These are phyloP conservation scores for Stichodactyla helianthus DNA, from an alignment of 64 coral and sea anemone species.

Conservation along the genomic window DNA sequence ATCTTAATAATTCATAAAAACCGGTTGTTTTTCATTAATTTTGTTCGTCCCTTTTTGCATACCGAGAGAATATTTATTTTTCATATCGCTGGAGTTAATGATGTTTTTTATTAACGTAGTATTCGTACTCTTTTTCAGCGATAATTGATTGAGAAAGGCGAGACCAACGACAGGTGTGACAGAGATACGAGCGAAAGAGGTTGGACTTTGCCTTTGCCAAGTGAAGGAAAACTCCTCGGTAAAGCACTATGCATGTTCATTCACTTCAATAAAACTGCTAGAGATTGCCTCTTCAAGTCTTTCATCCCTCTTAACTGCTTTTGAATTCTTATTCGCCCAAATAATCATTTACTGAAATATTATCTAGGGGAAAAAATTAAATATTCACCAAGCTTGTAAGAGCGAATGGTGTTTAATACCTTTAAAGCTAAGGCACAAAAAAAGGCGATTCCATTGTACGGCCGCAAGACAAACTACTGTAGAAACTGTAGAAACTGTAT, in stretches of 20 bases:
- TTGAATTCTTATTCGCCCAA: not conserved
- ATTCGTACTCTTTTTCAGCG: not conserved
- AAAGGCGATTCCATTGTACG: not conserved
- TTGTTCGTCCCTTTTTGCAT: not conserved
- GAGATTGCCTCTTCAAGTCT: not conserved
- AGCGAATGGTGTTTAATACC: not conserved
- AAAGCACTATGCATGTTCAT: not conserved
- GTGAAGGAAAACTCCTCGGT: not conserved
- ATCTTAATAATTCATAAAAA: not conserved
- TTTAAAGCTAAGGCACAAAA: not conserved
- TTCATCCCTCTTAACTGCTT: not conserved
- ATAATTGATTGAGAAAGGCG: slow-evolving; percentile 4
- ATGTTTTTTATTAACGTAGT: not conserved
- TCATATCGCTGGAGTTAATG: slow-evolving; percentile 2
- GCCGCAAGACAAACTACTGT: not conserved
- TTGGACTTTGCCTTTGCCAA: not conserved
- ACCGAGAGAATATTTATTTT: not conserved
- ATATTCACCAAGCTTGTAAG: not conserved
- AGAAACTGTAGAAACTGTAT: not conserved
- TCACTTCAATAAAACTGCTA: not conserved
- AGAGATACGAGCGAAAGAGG: not conserved
- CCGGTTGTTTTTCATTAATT: slow-evolving; percentile 4
- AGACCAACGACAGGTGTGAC: not conserved
- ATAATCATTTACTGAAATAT: not conserved
- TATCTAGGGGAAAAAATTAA: not conserved